Base-by-base conservation (phyloP, 2,888 invertebrate species). In the Pegoplata infirma region DNA sequence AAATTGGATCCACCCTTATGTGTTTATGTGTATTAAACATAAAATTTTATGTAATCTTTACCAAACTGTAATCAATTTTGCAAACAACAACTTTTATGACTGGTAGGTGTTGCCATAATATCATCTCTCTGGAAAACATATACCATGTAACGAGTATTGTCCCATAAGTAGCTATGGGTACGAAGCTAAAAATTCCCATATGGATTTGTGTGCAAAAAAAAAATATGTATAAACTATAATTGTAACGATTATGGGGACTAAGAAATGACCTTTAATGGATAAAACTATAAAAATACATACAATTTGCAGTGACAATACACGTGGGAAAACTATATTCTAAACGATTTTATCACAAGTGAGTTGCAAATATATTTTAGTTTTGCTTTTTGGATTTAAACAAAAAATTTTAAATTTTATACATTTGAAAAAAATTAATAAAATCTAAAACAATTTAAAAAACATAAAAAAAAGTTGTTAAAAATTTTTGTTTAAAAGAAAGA, bases 51-150 rank as follows among this genome's bases (percentile, higher is more conserved):
- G 49, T 72, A 72, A 72, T 63, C 55, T 49, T 49, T 23, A 55
- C 46, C n/a, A 59, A 25, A 40, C 21, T 1, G 28, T 25, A 68
- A 25, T 44, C 16, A 23, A 23, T 55, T 23, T 23, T 23, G 6
- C 17, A 3, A 16, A 63, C 19, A 17, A 25, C 51, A 53, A 40
- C 3, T 28, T 4, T 40, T 53, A 23, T 40, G 1, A 23, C 55
- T 56, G 36, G 56, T 56, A 64, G 72, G 72, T 56, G 63, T 72
- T 56, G 49, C 56, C 36, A 36, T 47, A 72, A 72, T 64, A 55
- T 47, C 47, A 55, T 46, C 47, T 40, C 17, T 61, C 19, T 28
- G 17, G 7, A n/a, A 51, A 47, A 36, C 12, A 32, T 16, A 10
- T 10, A 17, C 7, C 23, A 56, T 46, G 21, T 12, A 17, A 14